Percentiles rank a stretch among this genome's conserved stretches.
Conservation (phyloP, 2,888 invertebrate genomes). For the Synergus japonicus region DNA sequence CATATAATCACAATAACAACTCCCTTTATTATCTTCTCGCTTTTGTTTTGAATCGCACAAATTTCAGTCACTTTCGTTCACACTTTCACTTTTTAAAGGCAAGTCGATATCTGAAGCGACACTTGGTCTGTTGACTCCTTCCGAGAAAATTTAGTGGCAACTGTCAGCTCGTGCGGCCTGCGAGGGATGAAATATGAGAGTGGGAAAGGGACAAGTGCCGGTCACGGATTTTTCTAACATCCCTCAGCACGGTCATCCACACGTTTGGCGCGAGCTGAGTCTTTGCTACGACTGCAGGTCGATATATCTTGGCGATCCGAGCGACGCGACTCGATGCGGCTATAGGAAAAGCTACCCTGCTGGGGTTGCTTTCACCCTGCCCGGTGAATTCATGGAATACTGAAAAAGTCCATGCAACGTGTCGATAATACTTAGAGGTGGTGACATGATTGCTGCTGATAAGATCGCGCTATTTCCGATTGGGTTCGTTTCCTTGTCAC, state of each 20-base stretch:
- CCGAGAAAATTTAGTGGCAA: slow-evolving; percentile 17
- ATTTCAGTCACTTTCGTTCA: neutral
- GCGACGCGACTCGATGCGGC: slow-evolving; percentile 64
- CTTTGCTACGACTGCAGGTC: slow-evolving; percentile 63
- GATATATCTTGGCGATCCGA: slow-evolving; percentile 67
- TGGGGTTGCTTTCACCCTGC: slow-evolving; percentile 7
- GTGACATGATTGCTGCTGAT: slow-evolving; percentile 13
- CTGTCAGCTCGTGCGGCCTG: slow-evolving; percentile 28
- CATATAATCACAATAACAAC: neutral
- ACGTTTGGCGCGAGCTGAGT: slow-evolving; percentile 58
- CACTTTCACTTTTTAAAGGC: neutral
- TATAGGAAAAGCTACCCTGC: slow-evolving; percentile 46
- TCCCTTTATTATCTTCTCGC: neutral
- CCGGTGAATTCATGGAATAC: neutral
- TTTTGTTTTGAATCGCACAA: slow-evolving; percentile 2
- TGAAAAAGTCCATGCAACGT: neutral
- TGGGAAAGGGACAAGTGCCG: slow-evolving; percentile 27
- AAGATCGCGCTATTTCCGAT: slow-evolving; percentile 4
- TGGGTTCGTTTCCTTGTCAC: neutral
- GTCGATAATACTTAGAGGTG: slow-evolving; percentile 6
- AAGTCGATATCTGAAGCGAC: neutral
- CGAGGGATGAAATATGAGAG: slow-evolving; percentile 25
- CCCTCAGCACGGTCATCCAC: slow-evolving; percentile 46
- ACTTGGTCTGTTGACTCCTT: neutral
- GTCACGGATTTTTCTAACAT: slow-evolving; percentile 23